These are phyloP conservation scores for Philotrypesis tridentata DNA, from an alignment of 1,140 invertebrate genomes.

Conservation along the genomic window DNA sequence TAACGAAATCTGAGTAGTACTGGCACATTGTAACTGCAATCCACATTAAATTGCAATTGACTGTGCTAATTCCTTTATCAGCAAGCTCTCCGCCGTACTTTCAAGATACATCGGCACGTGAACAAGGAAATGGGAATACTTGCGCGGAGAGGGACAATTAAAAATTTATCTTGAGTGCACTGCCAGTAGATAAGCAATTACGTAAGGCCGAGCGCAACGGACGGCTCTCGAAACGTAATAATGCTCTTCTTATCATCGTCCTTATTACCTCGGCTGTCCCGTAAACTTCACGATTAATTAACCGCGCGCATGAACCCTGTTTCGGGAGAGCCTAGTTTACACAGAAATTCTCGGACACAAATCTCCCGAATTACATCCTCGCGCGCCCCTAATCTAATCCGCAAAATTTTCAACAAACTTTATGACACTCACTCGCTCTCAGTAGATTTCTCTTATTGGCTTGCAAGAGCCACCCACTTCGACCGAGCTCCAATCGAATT, in stretches of 20 bases:
- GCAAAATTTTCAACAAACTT: not conserved
- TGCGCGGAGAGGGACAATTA: not conserved
- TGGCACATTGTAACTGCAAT: too few relatives aligned
- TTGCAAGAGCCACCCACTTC: not conserved
- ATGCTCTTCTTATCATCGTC: not conserved
- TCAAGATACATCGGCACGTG: too few relatives aligned
- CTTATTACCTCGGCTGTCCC: not conserved
- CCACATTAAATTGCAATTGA: too few relatives aligned
- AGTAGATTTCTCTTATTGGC: not conserved
- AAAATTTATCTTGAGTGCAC: not conserved
- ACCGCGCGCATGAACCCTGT: not conserved
- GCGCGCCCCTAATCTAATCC: not conserved
- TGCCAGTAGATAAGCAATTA: not conserved
- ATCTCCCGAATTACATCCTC: conserved; percentile 1
- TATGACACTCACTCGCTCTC: not conserved
- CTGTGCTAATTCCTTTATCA: too few relatives aligned
- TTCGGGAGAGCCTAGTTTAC: not conserved
- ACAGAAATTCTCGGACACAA: not conserved
- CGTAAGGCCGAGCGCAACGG: not conserved
- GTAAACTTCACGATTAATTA: conserved; percentile 22
- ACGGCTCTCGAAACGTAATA: not conserved
- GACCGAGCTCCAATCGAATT: not conserved
- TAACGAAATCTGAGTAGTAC: too few relatives aligned
- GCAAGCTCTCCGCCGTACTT: too few relatives aligned
- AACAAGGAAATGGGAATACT: too few relatives aligned